These are phyloP conservation scores for Paratrypauchen microcephalus DNA, from an alignment of 2,797 vertebrate genomes.

Conservation along the genomic window DNA sequence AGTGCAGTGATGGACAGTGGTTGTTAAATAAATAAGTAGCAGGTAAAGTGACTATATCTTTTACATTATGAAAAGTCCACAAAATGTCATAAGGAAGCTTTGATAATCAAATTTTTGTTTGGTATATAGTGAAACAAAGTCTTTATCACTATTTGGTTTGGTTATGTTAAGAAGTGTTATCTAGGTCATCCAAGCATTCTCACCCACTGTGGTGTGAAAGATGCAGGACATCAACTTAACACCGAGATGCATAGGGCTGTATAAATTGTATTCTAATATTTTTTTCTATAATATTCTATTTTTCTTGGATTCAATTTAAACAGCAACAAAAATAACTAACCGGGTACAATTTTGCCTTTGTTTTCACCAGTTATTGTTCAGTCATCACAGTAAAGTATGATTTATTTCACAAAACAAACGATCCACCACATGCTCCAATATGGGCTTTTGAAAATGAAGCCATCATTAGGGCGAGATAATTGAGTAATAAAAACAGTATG, in stretches of 20 bases:
- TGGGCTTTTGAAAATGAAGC: constrained; percentile 32
- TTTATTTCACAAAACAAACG: constrained; percentile 26
- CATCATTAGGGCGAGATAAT: constrained; percentile 43
- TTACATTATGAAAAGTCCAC: too few species aligned
- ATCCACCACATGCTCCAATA: background rate
- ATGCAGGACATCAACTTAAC: constrained; percentile 19
- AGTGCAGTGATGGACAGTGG: too few species aligned
- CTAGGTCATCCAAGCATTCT: background rate
- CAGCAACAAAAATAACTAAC: background rate
- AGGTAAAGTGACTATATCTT: too few species aligned
- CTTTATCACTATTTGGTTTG: background rate
- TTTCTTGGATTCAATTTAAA: background rate
- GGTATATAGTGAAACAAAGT: too few species aligned
- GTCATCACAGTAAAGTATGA: background rate
- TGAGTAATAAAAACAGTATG: constrained; percentile 43
- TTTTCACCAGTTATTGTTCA: background rate
- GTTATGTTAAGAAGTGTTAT: background rate
- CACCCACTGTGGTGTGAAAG: background rate
- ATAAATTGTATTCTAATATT: too few species aligned
- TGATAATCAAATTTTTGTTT: too few species aligned
- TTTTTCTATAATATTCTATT: too few species aligned
- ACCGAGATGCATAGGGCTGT: background rate
- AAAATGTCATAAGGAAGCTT: too few species aligned
- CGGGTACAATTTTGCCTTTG: background rate
- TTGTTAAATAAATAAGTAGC: too few species aligned